Percentiles rank a stretch among this genome's conserved stretches.
phyloP scores from a whole-genome alignment of 2,888 invertebrate species.

The Agrochola lota region DNA sequence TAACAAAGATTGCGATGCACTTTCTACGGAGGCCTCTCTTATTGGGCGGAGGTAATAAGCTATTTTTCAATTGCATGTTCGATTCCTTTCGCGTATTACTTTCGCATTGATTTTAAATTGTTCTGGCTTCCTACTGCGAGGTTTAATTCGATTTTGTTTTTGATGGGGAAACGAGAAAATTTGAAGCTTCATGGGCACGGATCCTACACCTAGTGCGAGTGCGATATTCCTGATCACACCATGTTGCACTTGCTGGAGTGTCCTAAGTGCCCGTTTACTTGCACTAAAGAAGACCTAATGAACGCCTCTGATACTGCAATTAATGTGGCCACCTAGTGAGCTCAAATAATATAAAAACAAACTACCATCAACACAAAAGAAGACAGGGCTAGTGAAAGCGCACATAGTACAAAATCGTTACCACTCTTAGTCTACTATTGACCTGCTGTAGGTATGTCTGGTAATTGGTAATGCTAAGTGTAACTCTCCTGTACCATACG shows the following conservation, averaged over 20 bases:
- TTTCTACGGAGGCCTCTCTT: slow-evolving; percentile 75
- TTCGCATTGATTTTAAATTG: slow-evolving; percentile 42
- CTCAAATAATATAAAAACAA: no score
- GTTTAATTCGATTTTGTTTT: slow-evolving; percentile 2
- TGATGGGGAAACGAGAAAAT: background rate
- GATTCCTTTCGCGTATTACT: slow-evolving; percentile 72
- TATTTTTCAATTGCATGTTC: slow-evolving; percentile 79
- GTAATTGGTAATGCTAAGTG: background rate
- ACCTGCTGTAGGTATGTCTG: background rate
- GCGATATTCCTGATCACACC: no score
- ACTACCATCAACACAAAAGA: no score
- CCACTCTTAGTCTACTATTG: background rate
- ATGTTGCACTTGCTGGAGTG: no score
- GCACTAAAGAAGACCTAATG: no score
- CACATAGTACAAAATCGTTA: background rate
- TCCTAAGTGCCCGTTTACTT: no score
- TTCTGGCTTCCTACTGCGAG: slow-evolving; percentile 25
- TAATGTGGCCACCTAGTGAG: no score
- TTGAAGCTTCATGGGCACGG: background rate
- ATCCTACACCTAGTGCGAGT: no score
- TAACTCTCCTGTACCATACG: background rate
- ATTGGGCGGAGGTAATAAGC: slow-evolving; percentile 77
- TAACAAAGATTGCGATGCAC: slow-evolving; percentile 79
- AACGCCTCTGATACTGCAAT: no score
- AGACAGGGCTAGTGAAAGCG: background rate